Evolutionary conservation across 2,797 vertebrate genomes (phyloP).

Genomic region (Cuniculus paca): DNA sequence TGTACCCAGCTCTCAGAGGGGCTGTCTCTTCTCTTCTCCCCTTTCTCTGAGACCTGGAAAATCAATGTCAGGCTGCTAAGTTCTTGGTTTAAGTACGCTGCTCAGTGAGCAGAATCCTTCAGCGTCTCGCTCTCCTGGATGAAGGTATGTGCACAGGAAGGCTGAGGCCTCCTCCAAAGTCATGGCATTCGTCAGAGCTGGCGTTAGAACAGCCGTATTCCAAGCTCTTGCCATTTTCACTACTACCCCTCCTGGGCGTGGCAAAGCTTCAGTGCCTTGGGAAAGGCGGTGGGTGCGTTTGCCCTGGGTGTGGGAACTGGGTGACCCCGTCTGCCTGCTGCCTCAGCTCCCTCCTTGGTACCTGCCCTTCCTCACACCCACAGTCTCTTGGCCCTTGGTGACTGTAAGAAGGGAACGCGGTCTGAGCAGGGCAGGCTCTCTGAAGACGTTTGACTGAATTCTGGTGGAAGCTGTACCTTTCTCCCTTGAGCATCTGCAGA

Average conservation of each 20-base stretch:
- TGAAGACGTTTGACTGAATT: not conserved
- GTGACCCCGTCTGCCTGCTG: not conserved
- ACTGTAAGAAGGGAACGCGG: not conserved
- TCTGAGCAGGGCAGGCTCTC: not conserved
- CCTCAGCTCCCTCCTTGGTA: not conserved
- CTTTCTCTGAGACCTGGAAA: not conserved
- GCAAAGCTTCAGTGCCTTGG: accelerated
- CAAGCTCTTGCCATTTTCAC: not conserved
- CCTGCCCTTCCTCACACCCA: not conserved
- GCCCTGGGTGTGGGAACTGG: not conserved
- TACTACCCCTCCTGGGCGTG: not conserved
- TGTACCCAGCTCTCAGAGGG: not conserved
- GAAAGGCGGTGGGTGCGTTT: not conserved
- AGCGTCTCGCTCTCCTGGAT: accelerated
- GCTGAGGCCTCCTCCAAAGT: not conserved
- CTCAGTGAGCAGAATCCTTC: not conserved
- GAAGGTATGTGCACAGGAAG: not conserved
- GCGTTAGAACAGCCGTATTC: not conserved
- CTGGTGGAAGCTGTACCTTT: not conserved
- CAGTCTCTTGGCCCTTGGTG: not conserved
- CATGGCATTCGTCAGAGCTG: not conserved
- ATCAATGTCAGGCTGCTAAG: accelerated
- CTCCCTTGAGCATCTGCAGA: not conserved
- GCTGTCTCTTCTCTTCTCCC: too few relatives aligned
- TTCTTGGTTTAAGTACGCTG: accelerated